Evolutionary conservation across 2,113 vertebrate species (phyloP).

Genomic region (Mastomys natalensis): DNA sequence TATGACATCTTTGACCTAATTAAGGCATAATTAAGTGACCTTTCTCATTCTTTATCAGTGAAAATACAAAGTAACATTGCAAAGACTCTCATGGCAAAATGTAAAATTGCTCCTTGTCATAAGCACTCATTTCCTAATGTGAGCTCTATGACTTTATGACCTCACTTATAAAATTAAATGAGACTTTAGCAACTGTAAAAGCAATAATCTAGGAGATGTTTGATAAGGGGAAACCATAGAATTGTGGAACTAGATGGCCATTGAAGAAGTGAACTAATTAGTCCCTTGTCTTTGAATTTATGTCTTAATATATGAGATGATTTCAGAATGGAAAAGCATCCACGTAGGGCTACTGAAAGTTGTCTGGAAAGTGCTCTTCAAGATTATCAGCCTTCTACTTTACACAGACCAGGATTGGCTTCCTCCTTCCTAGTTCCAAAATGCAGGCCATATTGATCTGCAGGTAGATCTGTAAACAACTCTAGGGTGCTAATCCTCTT

Average conservation of each 20-base stretch:
- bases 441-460: background rate
- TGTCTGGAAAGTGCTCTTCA: background rate
- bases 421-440: background rate
- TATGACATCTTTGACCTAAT: background rate
- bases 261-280: background rate
- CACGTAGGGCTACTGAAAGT: background rate
- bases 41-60: background rate
- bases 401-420: background rate
- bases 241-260: background rate
- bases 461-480: background rate
- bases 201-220: background rate
- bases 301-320: background rate
- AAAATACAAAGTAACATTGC: background rate
- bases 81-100: background rate
- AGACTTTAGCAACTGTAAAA: conserved; percentile 17
- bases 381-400: background rate
- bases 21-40: background rate
- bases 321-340: background rate
- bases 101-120: background rate
- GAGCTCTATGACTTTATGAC: conserved; percentile 15
- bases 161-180: conserved; percentile 5
- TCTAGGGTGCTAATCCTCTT: background rate
- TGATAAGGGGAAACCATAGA: conserved; percentile 1
- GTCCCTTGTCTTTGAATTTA: background rate
- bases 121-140: background rate